A percentile compares a stretch with the other conserved stretches of the same genome.
Conservation (phyloP, 2,888 invertebrate genomes). For the Shargacucullia verbasci region DNA sequence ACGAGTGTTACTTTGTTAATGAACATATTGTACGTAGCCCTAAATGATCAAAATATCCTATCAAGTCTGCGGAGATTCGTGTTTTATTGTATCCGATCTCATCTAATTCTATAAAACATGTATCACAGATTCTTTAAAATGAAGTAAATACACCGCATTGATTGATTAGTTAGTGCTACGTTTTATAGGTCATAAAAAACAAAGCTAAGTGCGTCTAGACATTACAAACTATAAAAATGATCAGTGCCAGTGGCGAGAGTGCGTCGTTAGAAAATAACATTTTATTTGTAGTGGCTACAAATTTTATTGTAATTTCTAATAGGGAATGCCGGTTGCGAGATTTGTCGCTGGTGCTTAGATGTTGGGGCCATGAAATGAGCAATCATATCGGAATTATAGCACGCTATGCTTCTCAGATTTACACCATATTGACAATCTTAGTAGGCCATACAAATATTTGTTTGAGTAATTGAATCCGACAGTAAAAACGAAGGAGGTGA, state of each 20-base stretch:
- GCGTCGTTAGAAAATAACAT: slow-evolving; percentile 36
- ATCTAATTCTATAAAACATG: too few relatives aligned
- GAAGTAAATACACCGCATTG: slow-evolving; percentile 23
- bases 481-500: too few relatives aligned
- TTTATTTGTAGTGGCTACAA: slow-evolving; percentile 40
- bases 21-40: too few relatives aligned
- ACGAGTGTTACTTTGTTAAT: too few relatives aligned
- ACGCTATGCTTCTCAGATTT: too few relatives aligned
- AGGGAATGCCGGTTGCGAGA: slow-evolving; percentile 13
- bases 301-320: slow-evolving; percentile 48
- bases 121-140: background rate
- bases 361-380: slow-evolving; percentile 7
- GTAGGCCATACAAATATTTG: too few relatives aligned
- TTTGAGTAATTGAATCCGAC: too few relatives aligned
- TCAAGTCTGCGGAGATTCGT: too few relatives aligned
- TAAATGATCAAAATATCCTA: too few relatives aligned
- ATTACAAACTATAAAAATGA: slow-evolving; percentile 40
- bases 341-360: slow-evolving; percentile 18
- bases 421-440: too few relatives aligned
- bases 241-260: slow-evolving; percentile 28
- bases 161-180: slow-evolving; percentile 37
- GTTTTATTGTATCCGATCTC: too few relatives aligned
- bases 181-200: slow-evolving; percentile 48
- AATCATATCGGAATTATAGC: background rate
- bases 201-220: slow-evolving; percentile 53